Evolutionary conservation across 2,797 vertebrate genomes (phyloP).

Genomic region (Parauchenoglanis punctatus): DNA sequence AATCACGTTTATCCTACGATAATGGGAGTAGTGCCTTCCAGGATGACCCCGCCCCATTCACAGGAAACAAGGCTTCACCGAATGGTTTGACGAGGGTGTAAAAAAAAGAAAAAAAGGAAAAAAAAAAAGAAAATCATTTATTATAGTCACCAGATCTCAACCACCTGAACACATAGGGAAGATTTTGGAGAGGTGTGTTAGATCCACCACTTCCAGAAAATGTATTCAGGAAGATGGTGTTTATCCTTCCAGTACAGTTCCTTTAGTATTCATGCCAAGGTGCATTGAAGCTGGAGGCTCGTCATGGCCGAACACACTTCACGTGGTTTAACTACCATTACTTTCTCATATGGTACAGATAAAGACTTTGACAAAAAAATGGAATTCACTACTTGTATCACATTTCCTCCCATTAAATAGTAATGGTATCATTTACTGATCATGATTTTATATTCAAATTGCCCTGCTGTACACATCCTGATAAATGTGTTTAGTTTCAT

Average conservation of each 20-base stretch:
- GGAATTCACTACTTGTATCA: not conserved
- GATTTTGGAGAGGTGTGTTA: not conserved
- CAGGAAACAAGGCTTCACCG: not conserved
- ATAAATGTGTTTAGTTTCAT: not conserved
- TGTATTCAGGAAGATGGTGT: not conserved
- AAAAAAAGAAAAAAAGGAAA: not conserved
- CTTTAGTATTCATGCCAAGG: not conserved
- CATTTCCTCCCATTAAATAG: not conserved
- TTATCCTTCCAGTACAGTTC: not conserved
- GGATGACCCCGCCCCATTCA: not conserved
- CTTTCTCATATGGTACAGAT: not conserved
- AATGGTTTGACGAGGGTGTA: not conserved
- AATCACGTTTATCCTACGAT: not conserved
- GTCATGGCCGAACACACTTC: not conserved
- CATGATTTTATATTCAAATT: not conserved
- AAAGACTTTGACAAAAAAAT: not conserved
- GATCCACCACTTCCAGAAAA: not conserved
- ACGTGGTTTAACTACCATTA: not conserved
- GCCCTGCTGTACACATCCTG: not conserved
- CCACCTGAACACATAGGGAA: not conserved
- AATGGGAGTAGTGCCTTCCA: not conserved
- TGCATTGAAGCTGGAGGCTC: not conserved
- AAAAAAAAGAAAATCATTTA: not conserved
- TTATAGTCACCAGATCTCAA: not conserved
- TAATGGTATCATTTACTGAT: not conserved